Percentiles rank a stretch among this genome's conserved stretches.
These are phyloP conservation scores for Pachyrhynchus sulphureomaculatus DNA, from an alignment of 1,140 invertebrate species.

Conservation along the genomic window DNA sequence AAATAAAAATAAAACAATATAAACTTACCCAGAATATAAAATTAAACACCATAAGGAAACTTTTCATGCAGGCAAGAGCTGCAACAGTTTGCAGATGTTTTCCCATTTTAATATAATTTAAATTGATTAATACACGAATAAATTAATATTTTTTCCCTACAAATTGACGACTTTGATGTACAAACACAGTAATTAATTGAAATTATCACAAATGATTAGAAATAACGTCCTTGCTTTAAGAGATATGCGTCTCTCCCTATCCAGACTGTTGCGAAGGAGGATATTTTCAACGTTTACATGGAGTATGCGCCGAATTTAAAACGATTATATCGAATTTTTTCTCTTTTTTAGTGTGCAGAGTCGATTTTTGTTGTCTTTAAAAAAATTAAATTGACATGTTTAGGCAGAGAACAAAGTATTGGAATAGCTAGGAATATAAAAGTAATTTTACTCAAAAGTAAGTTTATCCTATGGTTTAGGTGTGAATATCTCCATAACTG, in stretches of 20 bases:
- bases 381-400: no score
- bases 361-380: no score
- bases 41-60: constrained; percentile 75
- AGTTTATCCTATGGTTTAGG: no score
- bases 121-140: neutral
- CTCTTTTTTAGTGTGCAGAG: no score
- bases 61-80: constrained; percentile 73
- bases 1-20: neutral
- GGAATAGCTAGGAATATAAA: no score
- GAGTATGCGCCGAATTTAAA: neutral
- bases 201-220: constrained; percentile 4
- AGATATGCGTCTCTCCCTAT: neutral
- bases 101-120: constrained; percentile 54
- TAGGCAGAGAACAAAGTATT: no score
- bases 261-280: neutral
- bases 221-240: no score
- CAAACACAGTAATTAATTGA: neutral
- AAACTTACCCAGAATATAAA: constrained; percentile 74
- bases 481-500: no score
- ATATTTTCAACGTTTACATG: neutral
- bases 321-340: no score
- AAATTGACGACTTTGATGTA: neutral
- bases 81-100: constrained; percentile 66
- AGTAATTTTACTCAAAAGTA: no score
- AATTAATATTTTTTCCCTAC: neutral